Evolutionary conservation across 2,113 vertebrate genomes (phyloP), one percentile per base, ranked within the genome.

Genomic region (Boleophthalmus pectinirostris): DNA sequence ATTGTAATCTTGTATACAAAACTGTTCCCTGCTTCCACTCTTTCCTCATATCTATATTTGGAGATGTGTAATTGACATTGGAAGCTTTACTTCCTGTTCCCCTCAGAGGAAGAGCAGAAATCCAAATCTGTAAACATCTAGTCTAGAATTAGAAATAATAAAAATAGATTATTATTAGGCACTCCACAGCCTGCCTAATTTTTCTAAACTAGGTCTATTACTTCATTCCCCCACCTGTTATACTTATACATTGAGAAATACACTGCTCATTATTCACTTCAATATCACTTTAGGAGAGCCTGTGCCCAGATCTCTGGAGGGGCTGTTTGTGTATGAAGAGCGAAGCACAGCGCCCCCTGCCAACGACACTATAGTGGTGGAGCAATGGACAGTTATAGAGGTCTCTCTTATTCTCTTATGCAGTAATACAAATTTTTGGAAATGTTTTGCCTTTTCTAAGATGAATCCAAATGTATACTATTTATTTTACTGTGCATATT

Each of bases 361-460:
- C 90, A 98, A 98, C 66, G 97, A 99, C 90, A 95, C 96, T 68
- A 97, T 99, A 45, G 95, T 99, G 20, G 98, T 99, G 2, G 97
- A 99, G 90, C 98, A 99, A 90, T 98, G 96, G 96, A 99, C 97
- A 0, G 93, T 98, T 77, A 95, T 99, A 70, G 96, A 99, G 95
- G 98, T 98, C 87, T 15, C 1, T 38, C 29, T 29, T 29, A 29
- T 29, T 29, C 29, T 29, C 29, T 18, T 49, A 53, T n/a, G 1
- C 18, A 53, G 20, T 51, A 51, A 51, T 51, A 15, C 49, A 20
- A 20, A 20, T 11, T 13, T 13, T 25, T 25, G 11, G 21, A 58
- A 58, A 25, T 58, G 11, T 24, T 58, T 13, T 61, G 25, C 1
- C 16, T 51, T 18, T 51, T 51, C 49, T 51, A 20, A 3, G 5